Evolutionary conservation across 1,140 invertebrate species (phyloP).

Genomic region (Ectropis grisescens): DNA sequence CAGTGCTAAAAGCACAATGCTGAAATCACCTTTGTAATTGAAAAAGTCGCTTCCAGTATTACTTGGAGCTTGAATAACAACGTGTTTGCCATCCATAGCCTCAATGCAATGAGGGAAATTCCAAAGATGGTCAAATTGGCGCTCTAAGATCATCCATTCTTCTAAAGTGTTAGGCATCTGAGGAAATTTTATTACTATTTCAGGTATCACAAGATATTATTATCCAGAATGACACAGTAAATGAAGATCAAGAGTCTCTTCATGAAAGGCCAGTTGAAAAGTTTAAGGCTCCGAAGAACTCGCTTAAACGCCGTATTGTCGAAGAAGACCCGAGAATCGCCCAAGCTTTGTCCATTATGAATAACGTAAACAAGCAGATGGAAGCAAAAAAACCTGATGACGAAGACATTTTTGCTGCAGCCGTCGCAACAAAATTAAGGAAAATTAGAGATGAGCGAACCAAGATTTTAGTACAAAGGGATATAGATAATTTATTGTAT

Average conservation of each 20-base stretch:
- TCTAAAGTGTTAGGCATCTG: slow-evolving; percentile 6
- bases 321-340: slow-evolving; percentile 10
- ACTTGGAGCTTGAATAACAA: slow-evolving; percentile 2
- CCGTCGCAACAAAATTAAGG: slow-evolving; percentile 7
- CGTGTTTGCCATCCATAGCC: too few relatives aligned
- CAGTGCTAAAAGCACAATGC: too few relatives aligned
- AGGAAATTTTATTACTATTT: slow-evolving; percentile 5
- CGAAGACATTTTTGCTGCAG: slow-evolving; percentile 10
- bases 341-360: slow-evolving; percentile 10
- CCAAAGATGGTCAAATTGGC: background rate
- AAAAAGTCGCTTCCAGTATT: slow-evolving; percentile 2
- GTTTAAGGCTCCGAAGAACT: slow-evolving; percentile 11
- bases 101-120: background rate
- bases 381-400: slow-evolving; percentile 10
- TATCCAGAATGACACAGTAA: slow-evolving; percentile 6
- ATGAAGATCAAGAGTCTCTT: slow-evolving; percentile 10
- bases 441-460: slow-evolving; percentile 16
- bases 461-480: slow-evolving; percentile 15
- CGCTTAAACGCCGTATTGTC: slow-evolving; percentile 5
- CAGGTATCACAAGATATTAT: slow-evolving; percentile 3
- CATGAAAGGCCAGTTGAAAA: slow-evolving; percentile 11
- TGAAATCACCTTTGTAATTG: too few relatives aligned
- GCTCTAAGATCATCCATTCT: slow-evolving; percentile 3
- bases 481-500: slow-evolving; percentile 15
- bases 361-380: slow-evolving; percentile 12